phyloP scores from a whole-genome alignment of 2,888 invertebrate genomes.

The Gnatocerus cornutus region DNA sequence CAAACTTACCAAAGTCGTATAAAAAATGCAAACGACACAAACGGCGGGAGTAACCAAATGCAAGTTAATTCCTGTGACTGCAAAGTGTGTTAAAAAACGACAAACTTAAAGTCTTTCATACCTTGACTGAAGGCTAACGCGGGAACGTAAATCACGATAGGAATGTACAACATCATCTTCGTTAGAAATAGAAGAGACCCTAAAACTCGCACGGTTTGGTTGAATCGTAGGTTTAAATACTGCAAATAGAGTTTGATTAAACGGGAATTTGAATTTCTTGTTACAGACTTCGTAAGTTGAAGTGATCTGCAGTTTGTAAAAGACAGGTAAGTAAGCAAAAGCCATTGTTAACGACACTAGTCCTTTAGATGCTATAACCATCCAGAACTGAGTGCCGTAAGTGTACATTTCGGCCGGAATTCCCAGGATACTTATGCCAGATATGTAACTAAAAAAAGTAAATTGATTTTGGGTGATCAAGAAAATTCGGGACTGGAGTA shows the following conservation, averaged over 20 bases:
- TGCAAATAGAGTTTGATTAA: slow-evolving; percentile 68
- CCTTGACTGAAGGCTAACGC: slow-evolving; percentile 90
- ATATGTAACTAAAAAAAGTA: slow-evolving; percentile 78
- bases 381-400: slow-evolving; percentile 83
- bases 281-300: slow-evolving; percentile 81
- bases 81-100: not conserved
- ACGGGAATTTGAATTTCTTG: not conserved
- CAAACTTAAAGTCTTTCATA: slow-evolving; percentile 61
- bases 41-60: slow-evolving; percentile 87
- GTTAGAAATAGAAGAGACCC: slow-evolving; percentile 81
- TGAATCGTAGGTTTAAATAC: slow-evolving; percentile 81
- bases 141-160: slow-evolving; percentile 91
- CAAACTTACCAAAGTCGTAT: slow-evolving; percentile 87
- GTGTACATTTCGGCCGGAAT: slow-evolving; percentile 85
- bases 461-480: not conserved
- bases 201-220: slow-evolving; percentile 78
- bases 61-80: slow-evolving; percentile 88
- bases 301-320: slow-evolving; percentile 82
- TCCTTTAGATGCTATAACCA: slow-evolving; percentile 77
- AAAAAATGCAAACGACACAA: slow-evolving; percentile 92
- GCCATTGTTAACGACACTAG: slow-evolving; percentile 80
- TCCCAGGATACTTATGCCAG: slow-evolving; percentile 82
- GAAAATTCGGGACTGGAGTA: too few relatives aligned
- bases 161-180: slow-evolving; percentile 85
- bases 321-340: slow-evolving; percentile 80